Evolutionary conservation across 2,113 vertebrate genomes (phyloP).

Genomic region (Scopus umbretta): DNA sequence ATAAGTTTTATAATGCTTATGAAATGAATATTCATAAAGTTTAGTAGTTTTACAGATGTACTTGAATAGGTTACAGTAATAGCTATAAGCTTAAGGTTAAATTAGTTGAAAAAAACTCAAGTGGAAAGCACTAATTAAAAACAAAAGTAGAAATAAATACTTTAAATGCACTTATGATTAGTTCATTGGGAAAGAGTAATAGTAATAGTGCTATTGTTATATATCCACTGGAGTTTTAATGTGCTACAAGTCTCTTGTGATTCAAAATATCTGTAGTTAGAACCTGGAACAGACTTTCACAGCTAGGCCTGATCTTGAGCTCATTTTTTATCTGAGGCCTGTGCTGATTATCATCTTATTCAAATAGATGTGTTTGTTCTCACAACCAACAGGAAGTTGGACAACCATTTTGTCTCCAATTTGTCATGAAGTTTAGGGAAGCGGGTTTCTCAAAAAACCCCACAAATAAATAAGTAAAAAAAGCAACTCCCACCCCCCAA

Average conservation of each 20-base stretch:
- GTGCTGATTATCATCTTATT: background rate
- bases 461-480: background rate
- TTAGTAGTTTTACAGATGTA: slow-evolving; percentile 17
- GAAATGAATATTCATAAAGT: slow-evolving; percentile 14
- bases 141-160: background rate
- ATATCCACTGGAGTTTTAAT: background rate
- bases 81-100: slow-evolving; percentile 18
- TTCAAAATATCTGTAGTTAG: background rate
- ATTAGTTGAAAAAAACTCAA: slow-evolving; percentile 40
- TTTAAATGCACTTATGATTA: background rate
- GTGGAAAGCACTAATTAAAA: slow-evolving; percentile 37
- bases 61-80: slow-evolving; percentile 1
- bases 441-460: background rate
- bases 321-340: background rate
- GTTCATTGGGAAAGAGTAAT: background rate
- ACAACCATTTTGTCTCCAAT: background rate
- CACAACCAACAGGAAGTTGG: background rate
- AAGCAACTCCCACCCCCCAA: background rate
- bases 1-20: background rate
- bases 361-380: background rate
- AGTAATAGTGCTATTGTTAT: background rate
- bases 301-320: background rate
- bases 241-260: background rate
- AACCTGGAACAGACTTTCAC: background rate
- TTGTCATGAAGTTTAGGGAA: background rate